Evolutionary conservation across 2,888 invertebrate species (phyloP).

Genomic region (Drosophila histrio): DNA sequence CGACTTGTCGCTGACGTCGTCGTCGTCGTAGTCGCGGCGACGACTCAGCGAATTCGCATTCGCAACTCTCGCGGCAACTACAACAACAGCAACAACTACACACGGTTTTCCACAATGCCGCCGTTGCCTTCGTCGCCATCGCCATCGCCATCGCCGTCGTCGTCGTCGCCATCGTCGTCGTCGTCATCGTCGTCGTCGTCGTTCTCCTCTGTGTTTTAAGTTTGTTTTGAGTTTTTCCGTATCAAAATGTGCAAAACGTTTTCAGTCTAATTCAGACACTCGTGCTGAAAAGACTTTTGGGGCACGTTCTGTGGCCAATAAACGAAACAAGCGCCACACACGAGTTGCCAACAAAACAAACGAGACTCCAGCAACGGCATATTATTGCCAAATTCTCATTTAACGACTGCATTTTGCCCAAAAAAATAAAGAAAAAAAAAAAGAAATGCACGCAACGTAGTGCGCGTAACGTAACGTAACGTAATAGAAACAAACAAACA

Average conservation of each 20-base stretch:
- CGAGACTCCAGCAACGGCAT: background rate
- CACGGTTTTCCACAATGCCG: constrained; percentile 65
- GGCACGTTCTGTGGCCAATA: constrained; percentile 68
- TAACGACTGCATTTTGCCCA: background rate
- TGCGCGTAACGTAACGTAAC: constrained; percentile 59
- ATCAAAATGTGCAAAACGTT: constrained; percentile 84
- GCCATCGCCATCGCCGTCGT: constrained; percentile 57
- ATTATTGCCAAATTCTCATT: constrained; percentile 16
- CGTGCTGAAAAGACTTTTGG: constrained; percentile 84
- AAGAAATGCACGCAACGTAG: constrained; percentile 39
- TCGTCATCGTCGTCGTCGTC: constrained; percentile 42
- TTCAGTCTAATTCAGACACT: constrained; percentile 84
- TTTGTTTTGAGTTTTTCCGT: constrained; percentile 84
- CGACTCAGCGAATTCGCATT: constrained; percentile 75
- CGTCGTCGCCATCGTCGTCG: constrained; percentile 64
- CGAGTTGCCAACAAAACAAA: constrained; percentile 26
- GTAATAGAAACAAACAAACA: background rate
- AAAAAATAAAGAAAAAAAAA: background rate
- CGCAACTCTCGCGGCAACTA: constrained; percentile 53
- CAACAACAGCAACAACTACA: constrained; percentile 34
- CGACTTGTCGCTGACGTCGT: constrained; percentile 44
- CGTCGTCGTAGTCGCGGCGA: constrained; percentile 46
- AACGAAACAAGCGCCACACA: constrained; percentile 33
- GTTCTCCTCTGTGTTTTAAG: constrained; percentile 60
- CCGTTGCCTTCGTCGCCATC: constrained; percentile 57